Conservation (phyloP, 2,888 invertebrate species). For the Dolichopus griseipennis region DNA sequence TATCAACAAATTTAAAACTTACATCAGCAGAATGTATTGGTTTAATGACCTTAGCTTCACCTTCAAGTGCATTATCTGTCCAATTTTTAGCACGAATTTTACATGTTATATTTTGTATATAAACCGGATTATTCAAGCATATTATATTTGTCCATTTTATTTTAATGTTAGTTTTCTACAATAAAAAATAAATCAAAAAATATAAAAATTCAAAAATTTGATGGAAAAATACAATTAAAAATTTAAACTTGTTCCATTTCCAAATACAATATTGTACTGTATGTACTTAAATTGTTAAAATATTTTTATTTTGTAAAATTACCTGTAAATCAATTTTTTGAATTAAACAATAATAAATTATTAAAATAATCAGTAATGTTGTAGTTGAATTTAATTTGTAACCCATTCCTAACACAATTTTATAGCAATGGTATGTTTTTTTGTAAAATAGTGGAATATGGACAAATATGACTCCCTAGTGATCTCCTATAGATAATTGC, state of each 20-base stretch:
- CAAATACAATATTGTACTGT: background rate
- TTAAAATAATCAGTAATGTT: background rate
- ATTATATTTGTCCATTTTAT: background rate
- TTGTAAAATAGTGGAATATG: too few species aligned
- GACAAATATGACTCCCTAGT: too few species aligned
- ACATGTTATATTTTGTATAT: background rate
- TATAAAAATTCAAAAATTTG: too few species aligned
- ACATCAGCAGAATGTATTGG: background rate
- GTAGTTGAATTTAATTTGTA: background rate
- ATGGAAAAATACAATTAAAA: too few species aligned
- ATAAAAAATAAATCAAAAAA: background rate
- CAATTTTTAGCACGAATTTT: background rate
- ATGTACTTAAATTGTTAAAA: too few species aligned
- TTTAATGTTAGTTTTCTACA: background rate
- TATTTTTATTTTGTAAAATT: too few species aligned
- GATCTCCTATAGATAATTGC: too few species aligned
- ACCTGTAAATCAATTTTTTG: background rate
- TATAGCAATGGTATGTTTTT: too few species aligned
- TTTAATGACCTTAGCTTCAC: background rate
- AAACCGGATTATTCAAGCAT: background rate
- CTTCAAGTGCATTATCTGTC: background rate
- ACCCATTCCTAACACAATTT: too few species aligned
- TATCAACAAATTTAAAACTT: too few species aligned
- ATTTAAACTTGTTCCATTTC: background rate
- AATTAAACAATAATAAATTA: background rate